A percentile compares a stretch with the other conserved stretches of the same genome.
Evolutionary conservation across 2,113 vertebrate species (phyloP).

Genomic region (Panurus biarmicus): DNA sequence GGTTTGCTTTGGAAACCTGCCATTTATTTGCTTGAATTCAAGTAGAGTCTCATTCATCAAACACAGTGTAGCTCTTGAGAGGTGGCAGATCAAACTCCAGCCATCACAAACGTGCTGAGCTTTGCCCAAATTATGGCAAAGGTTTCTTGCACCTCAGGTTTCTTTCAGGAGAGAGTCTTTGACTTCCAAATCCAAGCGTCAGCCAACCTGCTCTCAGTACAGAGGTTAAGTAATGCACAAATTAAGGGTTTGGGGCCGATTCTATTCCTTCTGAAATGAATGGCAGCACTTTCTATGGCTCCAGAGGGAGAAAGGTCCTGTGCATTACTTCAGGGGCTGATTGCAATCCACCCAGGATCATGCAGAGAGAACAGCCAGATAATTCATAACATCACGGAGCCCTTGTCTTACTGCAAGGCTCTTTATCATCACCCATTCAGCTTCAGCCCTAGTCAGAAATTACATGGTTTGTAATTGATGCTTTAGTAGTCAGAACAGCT

Average conservation of each 20-base stretch:
- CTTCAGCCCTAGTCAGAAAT: neutral
- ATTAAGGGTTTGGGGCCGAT: neutral
- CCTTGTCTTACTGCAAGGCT: neutral
- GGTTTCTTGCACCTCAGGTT: neutral
- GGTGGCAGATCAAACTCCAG: neutral
- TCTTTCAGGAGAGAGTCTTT: neutral
- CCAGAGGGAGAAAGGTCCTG: neutral
- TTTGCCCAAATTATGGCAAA: neutral
- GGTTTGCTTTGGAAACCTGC: neutral
- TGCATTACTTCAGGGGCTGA: neutral
- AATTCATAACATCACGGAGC: neutral
- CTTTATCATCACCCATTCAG: neutral
- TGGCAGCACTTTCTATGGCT: neutral
- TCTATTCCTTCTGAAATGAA: neutral
- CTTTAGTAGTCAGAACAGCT: neutral
- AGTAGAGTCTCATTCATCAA: neutral
- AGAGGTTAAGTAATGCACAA: neutral
- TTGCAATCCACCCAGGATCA: neutral
- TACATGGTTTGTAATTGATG: neutral
- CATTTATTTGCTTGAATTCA: slow-evolving; percentile 7
- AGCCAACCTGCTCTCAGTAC: neutral
- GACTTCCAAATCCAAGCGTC: neutral
- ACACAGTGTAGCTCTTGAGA: neutral
- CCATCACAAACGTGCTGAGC: neutral
- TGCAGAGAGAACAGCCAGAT: neutral